Evolutionary conservation across 2,888 invertebrate genomes (phyloP), one percentile per base, ranked within the genome.

Genomic region (Anagyrus pseudococci): DNA sequence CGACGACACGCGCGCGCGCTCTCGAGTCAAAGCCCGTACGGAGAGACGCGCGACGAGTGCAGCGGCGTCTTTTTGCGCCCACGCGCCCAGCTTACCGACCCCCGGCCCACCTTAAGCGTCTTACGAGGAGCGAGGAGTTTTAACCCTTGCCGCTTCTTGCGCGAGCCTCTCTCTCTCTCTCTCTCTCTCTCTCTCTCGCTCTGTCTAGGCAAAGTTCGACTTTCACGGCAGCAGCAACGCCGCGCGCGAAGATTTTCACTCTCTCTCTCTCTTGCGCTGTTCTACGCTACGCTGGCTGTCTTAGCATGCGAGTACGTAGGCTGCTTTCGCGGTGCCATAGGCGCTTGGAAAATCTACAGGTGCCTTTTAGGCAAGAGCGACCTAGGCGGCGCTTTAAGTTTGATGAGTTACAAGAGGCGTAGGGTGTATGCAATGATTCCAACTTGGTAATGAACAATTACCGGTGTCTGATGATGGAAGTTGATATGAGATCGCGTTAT

Each of bases 111-210:
- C 72, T 71, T 80, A 80, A 80, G 79, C 79, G 73, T 79, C 79
- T 80, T 80, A 80, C 8, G n/a, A n/a, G 6, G 19, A 4, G 55
- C 3, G 77, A 71, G 72, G 78, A 80, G 77, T 80, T 80, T 80
- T 76, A 74, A 73, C 74, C 74, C 75, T 71, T 73, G 69, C 71
- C 20, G 54, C 6, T n/a, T 6, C 40, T 48, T 15, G n/a, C n/a
- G n/a, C n/a, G n/a, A n/a, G n/a, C n/a, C n/a, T n/a, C n/a, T n/a
- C n/a, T n/a, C n/a, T n/a, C n/a, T n/a, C n/a, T n/a, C n/a, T n/a
- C n/a, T n/a, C n/a, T n/a, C n/a, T n/a, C n/a, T n/a, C n/a, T n/a
- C n/a, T n/a, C n/a, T n/a, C n/a, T n/a, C n/a, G n/a, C n/a, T 17
- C 43, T 44, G 15, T 20, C 13, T 17, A 49, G 48, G 25, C 17